phyloP scores from a whole-genome alignment of 2,797 vertebrate genomes.

The Girardinus metallicus region DNA sequence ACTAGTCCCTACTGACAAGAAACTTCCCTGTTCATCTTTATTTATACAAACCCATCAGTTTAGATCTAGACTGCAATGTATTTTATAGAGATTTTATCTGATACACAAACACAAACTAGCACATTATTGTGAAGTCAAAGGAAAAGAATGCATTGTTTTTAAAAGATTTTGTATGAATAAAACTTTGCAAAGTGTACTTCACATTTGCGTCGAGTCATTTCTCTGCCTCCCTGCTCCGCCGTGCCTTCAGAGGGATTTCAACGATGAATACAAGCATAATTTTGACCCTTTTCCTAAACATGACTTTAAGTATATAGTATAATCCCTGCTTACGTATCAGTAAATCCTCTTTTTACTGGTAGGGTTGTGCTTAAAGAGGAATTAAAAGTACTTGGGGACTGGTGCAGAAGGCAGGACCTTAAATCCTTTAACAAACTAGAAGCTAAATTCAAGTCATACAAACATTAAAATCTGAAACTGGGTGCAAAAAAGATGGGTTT shows the following conservation, averaged over 20 bases:
- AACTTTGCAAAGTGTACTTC: neutral
- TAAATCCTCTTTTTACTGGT: slow-evolving; percentile 3
- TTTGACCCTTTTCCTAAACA: neutral
- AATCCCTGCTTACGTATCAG: neutral
- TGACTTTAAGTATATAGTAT: neutral
- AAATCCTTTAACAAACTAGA: neutral
- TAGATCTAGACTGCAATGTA: neutral
- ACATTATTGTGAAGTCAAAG: neutral
- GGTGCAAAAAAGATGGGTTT: neutral
- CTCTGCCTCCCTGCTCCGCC: neutral
- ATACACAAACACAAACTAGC: too few relatives aligned
- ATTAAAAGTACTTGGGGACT: slow-evolving; percentile 4
- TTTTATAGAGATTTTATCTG: neutral
- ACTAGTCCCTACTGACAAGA: neutral
- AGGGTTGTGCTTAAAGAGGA: slow-evolving; percentile 1
- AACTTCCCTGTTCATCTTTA: neutral
- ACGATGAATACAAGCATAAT: neutral
- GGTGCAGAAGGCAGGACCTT: neutral
- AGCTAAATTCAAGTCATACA: neutral
- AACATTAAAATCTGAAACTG: neutral
- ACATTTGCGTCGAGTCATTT: neutral
- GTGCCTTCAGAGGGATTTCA: neutral
- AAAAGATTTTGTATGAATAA: neutral
- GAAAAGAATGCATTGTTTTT: neutral
- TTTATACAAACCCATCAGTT: neutral